Base-by-base conservation (phyloP, 2,888 invertebrate genomes). In the Mongoloraphidia duomilia region DNA sequence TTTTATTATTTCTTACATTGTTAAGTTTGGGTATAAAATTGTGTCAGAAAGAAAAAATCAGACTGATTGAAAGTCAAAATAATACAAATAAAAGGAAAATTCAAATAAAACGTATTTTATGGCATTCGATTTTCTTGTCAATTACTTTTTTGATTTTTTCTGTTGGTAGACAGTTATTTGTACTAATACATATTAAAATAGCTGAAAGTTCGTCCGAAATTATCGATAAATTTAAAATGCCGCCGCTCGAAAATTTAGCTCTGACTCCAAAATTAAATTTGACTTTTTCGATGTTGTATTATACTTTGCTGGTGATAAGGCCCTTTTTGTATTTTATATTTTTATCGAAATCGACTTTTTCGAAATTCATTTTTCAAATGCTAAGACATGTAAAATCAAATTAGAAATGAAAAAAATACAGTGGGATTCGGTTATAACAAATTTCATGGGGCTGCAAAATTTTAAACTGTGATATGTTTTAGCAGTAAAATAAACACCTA, bases 241-340 rank as follows among this genome's bases (percentile, higher is more conserved):
- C 63, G 0, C 63, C 63, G 13, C 52, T 64, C 13, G 59, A 61
- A 53, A 63, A 61, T 54, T 57, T 55, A 44, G 54, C 55, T 49
- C 52, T 60, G 26, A 58, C 56, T 47, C 50, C 46, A 45, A 48
- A 49, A 9, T 54, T 51, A 47, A 56, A 54, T 48, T 56, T 59
- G 37, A 59, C 59, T 51, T 55, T 60, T 33, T 54, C 59, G n/a
- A 62, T 65, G 59, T 50, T 61, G 35, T 61, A 64, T 57, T 64
- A 65, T 51, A 54, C 55, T 46, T 57, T 60, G n/a, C 53, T 54
- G 46, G 53, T 53, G 17, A 47, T 62, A 36, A 56, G 65, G 50
- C 58, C 57, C 41, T 34, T 60, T 43, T 49, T 61, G 35, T 60
- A 44, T 49, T 46, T 56, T 37, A 14, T 44, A 38, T 45, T 51